These are phyloP conservation scores for Epinotia brunnichana DNA, from an alignment of 2,888 invertebrate species.

Conservation along the genomic window DNA sequence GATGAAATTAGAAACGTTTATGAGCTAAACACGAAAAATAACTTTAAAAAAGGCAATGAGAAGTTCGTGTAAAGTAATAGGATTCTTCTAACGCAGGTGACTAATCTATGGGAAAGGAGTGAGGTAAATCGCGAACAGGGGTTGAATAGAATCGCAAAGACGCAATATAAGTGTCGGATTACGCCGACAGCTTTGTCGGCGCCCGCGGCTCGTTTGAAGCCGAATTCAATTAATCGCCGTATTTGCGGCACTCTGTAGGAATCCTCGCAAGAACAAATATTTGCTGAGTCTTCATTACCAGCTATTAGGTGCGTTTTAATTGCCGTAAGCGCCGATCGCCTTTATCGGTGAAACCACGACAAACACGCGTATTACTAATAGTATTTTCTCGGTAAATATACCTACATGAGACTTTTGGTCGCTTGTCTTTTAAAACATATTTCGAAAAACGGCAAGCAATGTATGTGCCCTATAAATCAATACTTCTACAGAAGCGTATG, in stretches of 20 bases:
- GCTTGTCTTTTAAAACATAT: background rate
- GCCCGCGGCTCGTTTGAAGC: conserved; percentile 73
- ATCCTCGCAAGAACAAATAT: conserved; percentile 82
- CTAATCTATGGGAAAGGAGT: conserved; percentile 31
- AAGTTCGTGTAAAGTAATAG: conserved; percentile 8
- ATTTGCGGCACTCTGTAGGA: conserved; percentile 75
- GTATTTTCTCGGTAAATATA: conserved; percentile 9
- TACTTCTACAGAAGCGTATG: too few species aligned
- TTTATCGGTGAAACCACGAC: conserved; percentile 36
- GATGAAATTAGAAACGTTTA: conserved; percentile 60
- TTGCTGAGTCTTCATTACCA: conserved; percentile 78
- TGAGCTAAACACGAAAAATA: conserved; percentile 48
- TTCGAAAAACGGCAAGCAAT: too few species aligned
- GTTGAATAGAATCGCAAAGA: conserved; percentile 29
- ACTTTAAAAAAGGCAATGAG: conserved; percentile 1
- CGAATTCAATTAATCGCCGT: conserved; percentile 84
- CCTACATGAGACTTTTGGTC: background rate
- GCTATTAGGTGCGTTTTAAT: conserved; percentile 77
- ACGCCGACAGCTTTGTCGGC: conserved; percentile 50
- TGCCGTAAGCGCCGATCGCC: conserved; percentile 51
- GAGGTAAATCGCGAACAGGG: conserved; percentile 14
- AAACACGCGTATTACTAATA: conserved; percentile 9
- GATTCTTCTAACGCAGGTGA: conserved; percentile 23
- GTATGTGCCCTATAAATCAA: too few species aligned
- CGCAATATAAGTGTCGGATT: conserved; percentile 75